These are phyloP conservation scores for Fulmarus glacialis DNA, from an alignment of 2,113 vertebrate species.

Conservation along the genomic window DNA sequence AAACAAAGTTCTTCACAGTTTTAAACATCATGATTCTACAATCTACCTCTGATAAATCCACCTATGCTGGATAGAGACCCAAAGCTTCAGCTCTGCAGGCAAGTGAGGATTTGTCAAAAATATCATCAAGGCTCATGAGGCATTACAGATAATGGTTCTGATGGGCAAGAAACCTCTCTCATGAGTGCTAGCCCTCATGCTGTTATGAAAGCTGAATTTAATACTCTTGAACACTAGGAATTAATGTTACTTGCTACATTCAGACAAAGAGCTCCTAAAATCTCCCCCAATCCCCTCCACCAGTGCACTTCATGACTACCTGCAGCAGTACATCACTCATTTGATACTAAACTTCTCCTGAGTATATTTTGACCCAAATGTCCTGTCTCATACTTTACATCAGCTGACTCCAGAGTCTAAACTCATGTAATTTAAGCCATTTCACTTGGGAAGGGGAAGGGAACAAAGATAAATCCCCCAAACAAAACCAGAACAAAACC, in stretches of 20 bases:
- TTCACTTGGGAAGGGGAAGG: background rate
- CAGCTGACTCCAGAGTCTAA: background rate
- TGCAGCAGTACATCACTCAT: background rate
- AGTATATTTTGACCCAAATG: background rate
- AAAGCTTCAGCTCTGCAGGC: background rate
- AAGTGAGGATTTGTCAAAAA: background rate
- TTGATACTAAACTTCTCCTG: background rate
- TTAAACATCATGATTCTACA: background rate
- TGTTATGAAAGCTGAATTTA: background rate
- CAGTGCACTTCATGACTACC: background rate
- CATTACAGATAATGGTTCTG: background rate
- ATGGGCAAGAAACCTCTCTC: background rate
- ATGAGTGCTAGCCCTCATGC: background rate
- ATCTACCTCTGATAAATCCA: background rate
- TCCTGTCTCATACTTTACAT: background rate
- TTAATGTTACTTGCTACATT: background rate
- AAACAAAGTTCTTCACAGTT: background rate
- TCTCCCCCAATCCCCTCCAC: background rate
- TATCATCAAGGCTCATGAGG: background rate
- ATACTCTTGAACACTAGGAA: background rate
- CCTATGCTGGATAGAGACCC: background rate
- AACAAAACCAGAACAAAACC: background rate
- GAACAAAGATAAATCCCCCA: background rate
- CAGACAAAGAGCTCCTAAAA: background rate
- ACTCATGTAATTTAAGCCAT: background rate